A percentile compares a stretch with the other conserved stretches of the same genome.
These are phyloP conservation scores for Cyrtonyx montezumae DNA, from an alignment of 2,113 vertebrate genomes.

Conservation along the genomic window DNA sequence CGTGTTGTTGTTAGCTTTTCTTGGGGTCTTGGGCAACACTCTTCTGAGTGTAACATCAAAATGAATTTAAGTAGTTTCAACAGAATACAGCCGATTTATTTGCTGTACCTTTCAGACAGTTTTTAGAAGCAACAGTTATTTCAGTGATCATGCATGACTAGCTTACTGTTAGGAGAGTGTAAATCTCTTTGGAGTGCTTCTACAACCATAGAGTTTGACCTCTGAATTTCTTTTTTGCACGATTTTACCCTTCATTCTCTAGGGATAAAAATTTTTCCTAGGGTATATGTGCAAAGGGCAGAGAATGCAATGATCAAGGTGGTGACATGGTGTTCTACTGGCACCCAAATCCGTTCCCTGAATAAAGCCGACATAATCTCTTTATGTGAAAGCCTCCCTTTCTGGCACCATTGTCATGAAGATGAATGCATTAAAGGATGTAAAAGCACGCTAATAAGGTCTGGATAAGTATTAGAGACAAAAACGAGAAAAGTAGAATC, in stretches of 20 bases:
- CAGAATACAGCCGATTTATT: neutral
- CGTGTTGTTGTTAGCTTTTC: rapidly evolving
- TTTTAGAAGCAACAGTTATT: neutral
- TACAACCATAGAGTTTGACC: neutral
- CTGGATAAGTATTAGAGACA: neutral
- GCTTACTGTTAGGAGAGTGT: neutral
- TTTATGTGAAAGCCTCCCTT: neutral
- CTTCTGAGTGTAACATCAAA: neutral
- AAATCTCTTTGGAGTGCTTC: neutral
- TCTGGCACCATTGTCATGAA: neutral
- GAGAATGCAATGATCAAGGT: neutral
- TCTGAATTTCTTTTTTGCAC: neutral
- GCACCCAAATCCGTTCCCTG: neutral
- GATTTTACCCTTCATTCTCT: neutral
- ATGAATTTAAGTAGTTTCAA: neutral
- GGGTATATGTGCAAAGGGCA: neutral
- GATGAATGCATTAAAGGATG: neutral
- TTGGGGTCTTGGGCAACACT: rapidly evolving
- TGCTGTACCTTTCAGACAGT: neutral
- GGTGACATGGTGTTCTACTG: neutral
- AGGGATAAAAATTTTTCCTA: neutral
- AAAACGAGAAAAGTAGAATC: neutral
- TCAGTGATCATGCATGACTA: neutral
- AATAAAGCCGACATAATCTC: neutral
- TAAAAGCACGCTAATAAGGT: neutral